phyloP scores from a whole-genome alignment of 92 coral and sea anemone species.

The Zoanthus gigantus region DNA sequence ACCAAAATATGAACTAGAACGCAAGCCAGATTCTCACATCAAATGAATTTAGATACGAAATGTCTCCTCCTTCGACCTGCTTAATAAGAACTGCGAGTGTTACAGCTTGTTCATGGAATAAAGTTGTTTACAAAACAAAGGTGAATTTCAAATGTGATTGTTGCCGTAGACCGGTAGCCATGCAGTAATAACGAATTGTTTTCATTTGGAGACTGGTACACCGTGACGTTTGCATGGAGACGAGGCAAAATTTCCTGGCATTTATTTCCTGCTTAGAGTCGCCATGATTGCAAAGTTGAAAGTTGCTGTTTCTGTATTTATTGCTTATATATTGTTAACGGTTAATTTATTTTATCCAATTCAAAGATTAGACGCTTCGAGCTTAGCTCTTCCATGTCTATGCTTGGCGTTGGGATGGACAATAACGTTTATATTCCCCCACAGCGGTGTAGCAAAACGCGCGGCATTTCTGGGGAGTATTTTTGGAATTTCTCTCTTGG shows the following conservation, averaged over 20 bases:
- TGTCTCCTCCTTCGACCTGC: too few species aligned
- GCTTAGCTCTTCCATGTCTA: slow-evolving; percentile 44
- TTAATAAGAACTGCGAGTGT: too few species aligned
- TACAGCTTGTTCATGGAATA: too few species aligned
- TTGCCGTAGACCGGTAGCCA: too few species aligned
- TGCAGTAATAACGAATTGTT: too few species aligned
- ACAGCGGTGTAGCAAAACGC: slow-evolving; percentile 76
- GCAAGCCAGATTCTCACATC: too few species aligned
- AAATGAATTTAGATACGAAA: too few species aligned
- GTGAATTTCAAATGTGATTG: too few species aligned
- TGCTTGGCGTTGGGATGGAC: slow-evolving; percentile 60
- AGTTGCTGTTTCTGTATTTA: slow-evolving; percentile 68
- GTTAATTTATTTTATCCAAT: slow-evolving; percentile 51
- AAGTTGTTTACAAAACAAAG: too few species aligned
- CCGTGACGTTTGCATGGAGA: neutral
- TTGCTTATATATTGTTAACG: slow-evolving; percentile 67
- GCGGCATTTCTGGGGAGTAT: slow-evolving; percentile 81
- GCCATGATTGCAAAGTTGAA: slow-evolving; percentile 52
- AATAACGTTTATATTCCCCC: slow-evolving; percentile 67
- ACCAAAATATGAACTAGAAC: too few species aligned
- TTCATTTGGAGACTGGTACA: too few species aligned
- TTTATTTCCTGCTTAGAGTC: neutral
- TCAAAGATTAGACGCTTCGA: slow-evolving; percentile 24
- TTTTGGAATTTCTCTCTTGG: slow-evolving; percentile 74
- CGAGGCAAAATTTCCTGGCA: neutral